These are phyloP conservation scores for Leptocoma aspasia DNA, from an alignment of 2,113 vertebrate species.

Conservation along the genomic window DNA sequence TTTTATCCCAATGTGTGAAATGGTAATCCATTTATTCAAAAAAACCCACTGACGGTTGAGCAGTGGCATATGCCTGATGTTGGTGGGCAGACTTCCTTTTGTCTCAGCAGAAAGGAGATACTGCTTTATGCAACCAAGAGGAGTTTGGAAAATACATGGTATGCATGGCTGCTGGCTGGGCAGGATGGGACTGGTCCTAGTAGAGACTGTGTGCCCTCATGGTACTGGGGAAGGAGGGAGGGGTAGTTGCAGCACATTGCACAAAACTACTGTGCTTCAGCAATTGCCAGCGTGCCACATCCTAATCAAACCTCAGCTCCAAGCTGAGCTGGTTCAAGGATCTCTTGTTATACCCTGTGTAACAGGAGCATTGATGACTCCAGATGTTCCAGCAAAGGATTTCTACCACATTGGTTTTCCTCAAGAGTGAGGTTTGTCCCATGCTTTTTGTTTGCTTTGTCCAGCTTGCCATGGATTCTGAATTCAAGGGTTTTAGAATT, in stretches of 20 bases:
- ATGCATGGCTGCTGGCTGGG: background rate
- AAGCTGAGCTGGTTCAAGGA: background rate
- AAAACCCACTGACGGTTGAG: background rate
- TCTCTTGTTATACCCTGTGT: background rate
- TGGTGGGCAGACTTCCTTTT: background rate
- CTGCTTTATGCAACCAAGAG: background rate
- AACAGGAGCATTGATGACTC: background rate
- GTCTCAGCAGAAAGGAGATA: background rate
- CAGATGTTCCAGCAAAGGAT: slow-evolving; percentile 22
- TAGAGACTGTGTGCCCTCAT: background rate
- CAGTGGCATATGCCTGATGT: background rate
- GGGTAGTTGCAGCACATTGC: background rate
- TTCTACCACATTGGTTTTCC: slow-evolving; percentile 18
- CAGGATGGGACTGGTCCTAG: background rate
- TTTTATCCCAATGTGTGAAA: background rate
- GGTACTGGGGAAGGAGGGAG: background rate
- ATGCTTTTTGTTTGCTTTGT: slow-evolving; percentile 43
- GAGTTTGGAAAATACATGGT: background rate
- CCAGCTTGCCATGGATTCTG: background rate
- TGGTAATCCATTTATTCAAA: background rate
- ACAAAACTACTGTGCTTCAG: background rate
- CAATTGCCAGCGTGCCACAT: background rate
- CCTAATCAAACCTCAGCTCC: slow-evolving; percentile 10
- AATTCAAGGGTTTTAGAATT: slow-evolving; percentile 48
- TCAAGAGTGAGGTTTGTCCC: slow-evolving; percentile 25